Percentiles rank a stretch among this genome's conserved stretches.
phyloP scores from a whole-genome alignment of 2,888 invertebrate species.

The Eristalis intricaria region DNA sequence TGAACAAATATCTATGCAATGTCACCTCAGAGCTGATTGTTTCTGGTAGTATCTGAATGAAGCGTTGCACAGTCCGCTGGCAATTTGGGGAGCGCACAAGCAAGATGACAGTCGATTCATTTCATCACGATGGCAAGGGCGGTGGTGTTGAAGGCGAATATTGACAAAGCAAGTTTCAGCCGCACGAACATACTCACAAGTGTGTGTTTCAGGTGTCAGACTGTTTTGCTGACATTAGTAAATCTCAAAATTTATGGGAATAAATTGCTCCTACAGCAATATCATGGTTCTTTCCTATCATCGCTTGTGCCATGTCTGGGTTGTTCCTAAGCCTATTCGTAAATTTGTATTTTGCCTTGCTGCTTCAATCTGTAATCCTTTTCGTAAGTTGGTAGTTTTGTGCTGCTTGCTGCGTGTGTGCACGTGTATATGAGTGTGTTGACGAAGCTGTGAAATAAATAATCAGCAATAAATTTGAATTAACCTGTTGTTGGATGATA shows the following conservation, averaged over 20 bases:
- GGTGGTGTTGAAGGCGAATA: conserved; percentile 6
- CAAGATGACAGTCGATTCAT: neutral
- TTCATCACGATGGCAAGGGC: neutral
- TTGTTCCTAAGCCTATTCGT: conserved; percentile 53
- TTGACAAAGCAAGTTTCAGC: conserved; percentile 19
- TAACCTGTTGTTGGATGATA: conserved; percentile 42
- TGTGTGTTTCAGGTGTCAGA: conserved; percentile 38
- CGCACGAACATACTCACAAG: conserved; percentile 11
- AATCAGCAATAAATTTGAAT: conserved; percentile 55
- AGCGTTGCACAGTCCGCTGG: conserved; percentile 1
- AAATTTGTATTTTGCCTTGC: conserved; percentile 43
- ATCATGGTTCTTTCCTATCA: conserved; percentile 44
- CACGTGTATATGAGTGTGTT: neutral
- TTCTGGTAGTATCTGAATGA: neutral
- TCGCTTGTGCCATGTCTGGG: conserved; percentile 7
- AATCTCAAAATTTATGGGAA: conserved; percentile 64
- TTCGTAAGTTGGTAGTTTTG: conserved; percentile 46
- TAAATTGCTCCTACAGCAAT: conserved; percentile 42
- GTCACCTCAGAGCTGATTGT: neutral
- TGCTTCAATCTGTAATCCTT: conserved; percentile 50
- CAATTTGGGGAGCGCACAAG: neutral
- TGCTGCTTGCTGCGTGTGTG: neutral
- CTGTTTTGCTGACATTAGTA: conserved; percentile 54
- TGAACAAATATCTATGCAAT: neutral
- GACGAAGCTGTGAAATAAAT: conserved; percentile 41